Conservation (phyloP, 2,113 vertebrate genomes). For the Gila orcuttii region DNA sequence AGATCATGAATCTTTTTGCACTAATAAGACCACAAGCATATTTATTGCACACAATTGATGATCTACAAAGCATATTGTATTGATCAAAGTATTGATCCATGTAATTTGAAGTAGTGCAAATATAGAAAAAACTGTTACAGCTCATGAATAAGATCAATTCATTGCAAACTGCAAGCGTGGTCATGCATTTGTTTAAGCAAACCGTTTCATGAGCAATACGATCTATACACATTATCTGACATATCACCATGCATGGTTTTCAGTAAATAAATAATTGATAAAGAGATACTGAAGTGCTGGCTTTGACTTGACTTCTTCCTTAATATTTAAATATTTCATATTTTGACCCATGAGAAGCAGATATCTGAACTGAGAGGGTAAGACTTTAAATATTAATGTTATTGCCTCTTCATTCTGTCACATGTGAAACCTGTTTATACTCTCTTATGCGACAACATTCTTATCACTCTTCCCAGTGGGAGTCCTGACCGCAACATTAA, state of each 20-base stretch:
- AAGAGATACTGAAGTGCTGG: background rate
- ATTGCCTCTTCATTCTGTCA: background rate
- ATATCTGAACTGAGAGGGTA: slow-evolving; percentile 14
- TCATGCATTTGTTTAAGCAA: background rate
- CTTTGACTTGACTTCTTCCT: background rate
- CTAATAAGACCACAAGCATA: slow-evolving; percentile 40
- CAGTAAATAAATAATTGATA: slow-evolving; percentile 13
- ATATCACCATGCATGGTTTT: background rate
- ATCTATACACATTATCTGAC: background rate
- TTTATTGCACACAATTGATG: slow-evolving; percentile 38
- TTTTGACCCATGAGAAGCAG: background rate
- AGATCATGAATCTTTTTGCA: slow-evolving; percentile 30
- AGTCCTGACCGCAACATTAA: slow-evolving; percentile 19
- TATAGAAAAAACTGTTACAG: background rate
- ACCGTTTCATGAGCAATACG: background rate
- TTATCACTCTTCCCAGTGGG: slow-evolving; percentile 22
- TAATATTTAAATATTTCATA: background rate
- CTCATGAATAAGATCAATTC: slow-evolving; percentile 25
- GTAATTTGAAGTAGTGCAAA: slow-evolving; percentile 38
- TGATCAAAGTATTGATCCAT: slow-evolving; percentile 21
- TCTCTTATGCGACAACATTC: slow-evolving; percentile 8
- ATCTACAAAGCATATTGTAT: slow-evolving; percentile 4
- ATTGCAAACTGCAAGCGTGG: background rate
- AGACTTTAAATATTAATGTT: slow-evolving; percentile 16
- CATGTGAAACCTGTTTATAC: background rate